These are phyloP conservation scores for Ophion ellenae DNA, from an alignment of 2,888 invertebrate species.

Conservation along the genomic window DNA sequence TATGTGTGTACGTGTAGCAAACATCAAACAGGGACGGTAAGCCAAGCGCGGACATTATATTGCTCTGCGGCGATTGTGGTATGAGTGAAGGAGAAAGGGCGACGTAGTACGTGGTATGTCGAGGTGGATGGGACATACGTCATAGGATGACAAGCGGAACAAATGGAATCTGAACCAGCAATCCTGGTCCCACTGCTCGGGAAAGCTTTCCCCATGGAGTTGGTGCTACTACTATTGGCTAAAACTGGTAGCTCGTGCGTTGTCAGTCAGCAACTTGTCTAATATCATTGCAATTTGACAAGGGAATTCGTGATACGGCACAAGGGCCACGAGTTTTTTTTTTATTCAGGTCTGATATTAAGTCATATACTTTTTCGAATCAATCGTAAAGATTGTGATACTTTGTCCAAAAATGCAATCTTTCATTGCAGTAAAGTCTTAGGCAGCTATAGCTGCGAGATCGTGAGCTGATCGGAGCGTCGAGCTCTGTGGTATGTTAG, in stretches of 20 bases:
- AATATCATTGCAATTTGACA: constrained; percentile 74
- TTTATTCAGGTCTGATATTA: not conserved
- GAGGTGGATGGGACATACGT: constrained; percentile 81
- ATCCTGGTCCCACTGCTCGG: constrained; percentile 72
- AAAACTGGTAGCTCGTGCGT: constrained; percentile 47
- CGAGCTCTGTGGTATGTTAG: constrained; percentile 27
- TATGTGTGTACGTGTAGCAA: constrained; percentile 40
- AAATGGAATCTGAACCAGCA: constrained; percentile 84
- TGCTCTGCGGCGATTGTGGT: constrained; percentile 48
- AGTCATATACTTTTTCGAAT: not conserved
- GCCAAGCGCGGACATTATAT: constrained; percentile 57
- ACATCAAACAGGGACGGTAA: constrained; percentile 48
- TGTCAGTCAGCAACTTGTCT: constrained; percentile 77
- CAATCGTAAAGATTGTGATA: not conserved
- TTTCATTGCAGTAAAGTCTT: not conserved
- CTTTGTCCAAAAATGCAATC: not conserved
- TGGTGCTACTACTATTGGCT: constrained; percentile 66
- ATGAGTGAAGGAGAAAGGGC: constrained; percentile 67
- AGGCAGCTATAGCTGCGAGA: not conserved
- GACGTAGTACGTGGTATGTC: constrained; percentile 65
- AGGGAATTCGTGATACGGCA: not conserved
- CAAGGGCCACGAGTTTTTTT: not conserved
- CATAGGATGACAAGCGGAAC: constrained; percentile 83
- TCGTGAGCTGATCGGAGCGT: constrained; percentile 36
- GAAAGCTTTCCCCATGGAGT: constrained; percentile 42